Percentiles rank a stretch among this genome's conserved stretches.
phyloP scores from a whole-genome alignment of 2,113 vertebrate genomes.

The Vulpes vulpes region DNA sequence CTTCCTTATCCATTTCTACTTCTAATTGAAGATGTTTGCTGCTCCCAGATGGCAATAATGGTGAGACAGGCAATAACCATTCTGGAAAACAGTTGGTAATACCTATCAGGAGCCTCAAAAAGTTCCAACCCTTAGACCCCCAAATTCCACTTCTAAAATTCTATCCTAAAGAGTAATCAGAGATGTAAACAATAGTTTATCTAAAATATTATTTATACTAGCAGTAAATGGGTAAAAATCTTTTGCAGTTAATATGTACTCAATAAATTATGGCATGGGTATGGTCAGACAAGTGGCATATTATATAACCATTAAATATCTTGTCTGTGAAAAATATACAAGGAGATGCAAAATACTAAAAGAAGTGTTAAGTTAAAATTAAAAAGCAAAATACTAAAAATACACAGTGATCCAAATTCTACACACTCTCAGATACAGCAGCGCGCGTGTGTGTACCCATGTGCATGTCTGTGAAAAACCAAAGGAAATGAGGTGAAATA shows the following conservation, averaged over 20 bases:
- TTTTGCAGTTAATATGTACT: not conserved
- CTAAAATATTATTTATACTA: not conserved
- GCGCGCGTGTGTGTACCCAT: not conserved
- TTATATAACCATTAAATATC: not conserved
- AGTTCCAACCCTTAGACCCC: not conserved
- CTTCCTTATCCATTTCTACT: conserved; percentile 5
- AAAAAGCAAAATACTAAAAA: conserved; percentile 39
- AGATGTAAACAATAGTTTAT: not conserved
- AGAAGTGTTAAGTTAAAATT: not conserved
- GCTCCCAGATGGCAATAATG: not conserved
- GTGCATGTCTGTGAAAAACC: not conserved
- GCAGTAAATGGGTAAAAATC: not conserved
- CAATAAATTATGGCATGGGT: not conserved
- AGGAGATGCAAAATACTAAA: not conserved
- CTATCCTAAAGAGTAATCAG: conserved; percentile 34
- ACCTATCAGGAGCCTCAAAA: not conserved
- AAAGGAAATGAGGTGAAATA: not conserved
- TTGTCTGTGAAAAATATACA: not conserved
- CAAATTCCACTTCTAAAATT: conserved; percentile 3
- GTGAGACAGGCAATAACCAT: not conserved
- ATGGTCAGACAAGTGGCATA: not conserved
- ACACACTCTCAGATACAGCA: not conserved
- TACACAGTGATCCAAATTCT: not conserved
- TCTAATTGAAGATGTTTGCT: not conserved
- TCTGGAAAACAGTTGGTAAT: not conserved